Base-by-base conservation (phyloP, 53 echinoderm and acorn worm species). In the Hippasteria phrygiana region DNA sequence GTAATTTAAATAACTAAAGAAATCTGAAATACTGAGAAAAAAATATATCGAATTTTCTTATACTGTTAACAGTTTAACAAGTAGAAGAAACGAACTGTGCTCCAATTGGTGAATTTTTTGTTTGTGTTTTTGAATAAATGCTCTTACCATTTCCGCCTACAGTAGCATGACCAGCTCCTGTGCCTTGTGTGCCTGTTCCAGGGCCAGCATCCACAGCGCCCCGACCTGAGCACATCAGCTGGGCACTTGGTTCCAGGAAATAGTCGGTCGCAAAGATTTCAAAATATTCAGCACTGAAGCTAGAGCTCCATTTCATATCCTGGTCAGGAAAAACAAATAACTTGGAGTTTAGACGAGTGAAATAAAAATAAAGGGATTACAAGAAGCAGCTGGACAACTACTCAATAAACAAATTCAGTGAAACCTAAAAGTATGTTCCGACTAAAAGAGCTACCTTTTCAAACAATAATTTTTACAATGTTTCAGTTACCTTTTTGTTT, bases 301-400 rank as follows among this genome's bases (percentile, higher is more conserved):
- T 51, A 47, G 96, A 96, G 34, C 90, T 92, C 94, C 94, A 96
- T 51, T 96, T 96, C 88, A 96, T 96, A 41, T 94, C 96, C 96
- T 96, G 71, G 17, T 14, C 20, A 41, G 53, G 35, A 46, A 5
- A 70, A 55, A 70, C 13, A 14, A 2, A 43, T n/a, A 9, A 43
- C 0, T 48, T 46, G 28, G 27, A 55, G 38, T 43, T 18, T 29
- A 17, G 26, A 16, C 5, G 17, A 26, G 5, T 20, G 18, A 47
- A 76, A 51, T 13, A 32, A 53, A 16, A 4, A 1, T 24, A 24
- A 51, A 76, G n/a, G n/a, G n/a, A n/a, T n/a, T n/a, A n/a, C n/a
- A n/a, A n/a, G n/a, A n/a, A n/a, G n/a, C n/a, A n/a, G n/a, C n/a
- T n/a, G n/a, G n/a, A n/a, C n/a, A n/a, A n/a, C n/a, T n/a, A n/a